These are phyloP conservation scores for Arizona elegans DNA, from an alignment of 2,113 vertebrate genomes.

Conservation along the genomic window DNA sequence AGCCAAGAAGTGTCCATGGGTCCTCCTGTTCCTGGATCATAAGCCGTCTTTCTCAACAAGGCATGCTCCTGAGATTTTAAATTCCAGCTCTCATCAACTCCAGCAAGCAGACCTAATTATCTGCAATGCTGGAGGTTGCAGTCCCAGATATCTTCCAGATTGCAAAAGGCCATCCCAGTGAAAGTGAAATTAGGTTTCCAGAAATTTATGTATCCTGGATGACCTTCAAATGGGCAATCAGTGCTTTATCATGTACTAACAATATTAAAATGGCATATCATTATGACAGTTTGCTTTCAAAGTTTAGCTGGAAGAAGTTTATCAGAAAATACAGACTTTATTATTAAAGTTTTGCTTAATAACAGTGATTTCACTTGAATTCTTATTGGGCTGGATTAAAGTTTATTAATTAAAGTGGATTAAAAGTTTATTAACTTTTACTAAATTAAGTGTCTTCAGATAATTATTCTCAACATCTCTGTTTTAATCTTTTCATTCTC, in stretches of 20 bases:
- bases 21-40: background rate
- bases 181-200: background rate
- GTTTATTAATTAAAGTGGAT: background rate
- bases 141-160: background rate
- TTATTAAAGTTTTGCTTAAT: background rate
- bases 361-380: background rate
- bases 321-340: background rate
- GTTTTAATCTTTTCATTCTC: background rate
- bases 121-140: background rate
- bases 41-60: background rate
- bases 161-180: background rate
- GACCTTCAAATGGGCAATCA: background rate
- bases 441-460: background rate
- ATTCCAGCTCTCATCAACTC: background rate
- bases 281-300: background rate
- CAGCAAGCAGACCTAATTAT: background rate
- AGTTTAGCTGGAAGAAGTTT: background rate
- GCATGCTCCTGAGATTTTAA: background rate
- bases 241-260: background rate
- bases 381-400: background rate
- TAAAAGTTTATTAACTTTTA: background rate
- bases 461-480: background rate
- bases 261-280: background rate
- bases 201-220: background rate
- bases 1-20: background rate